Percentiles rank a stretch among this genome's conserved stretches.
Evolutionary conservation across 2,888 invertebrate genomes (phyloP).

Genomic region (Archaeoteleia sp.): DNA sequence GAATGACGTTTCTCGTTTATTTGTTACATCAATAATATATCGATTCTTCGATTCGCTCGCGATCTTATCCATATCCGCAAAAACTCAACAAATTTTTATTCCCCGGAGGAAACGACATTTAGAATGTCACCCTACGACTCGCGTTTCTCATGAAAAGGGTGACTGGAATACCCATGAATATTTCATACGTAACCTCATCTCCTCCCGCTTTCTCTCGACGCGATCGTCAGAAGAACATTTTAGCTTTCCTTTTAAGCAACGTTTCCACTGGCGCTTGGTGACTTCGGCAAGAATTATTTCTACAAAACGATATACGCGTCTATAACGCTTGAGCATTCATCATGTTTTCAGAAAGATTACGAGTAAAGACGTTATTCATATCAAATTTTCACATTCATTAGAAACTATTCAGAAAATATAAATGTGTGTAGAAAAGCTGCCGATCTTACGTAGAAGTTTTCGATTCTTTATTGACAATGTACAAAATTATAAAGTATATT

Average conservation of each 20-base stretch:
- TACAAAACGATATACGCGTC: slow-evolving; percentile 2
- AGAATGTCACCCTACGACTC: slow-evolving; percentile 16
- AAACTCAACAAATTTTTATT: slow-evolving; percentile 17
- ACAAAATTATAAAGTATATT: too few species aligned
- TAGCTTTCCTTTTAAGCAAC: slow-evolving; percentile 13
- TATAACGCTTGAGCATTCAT: not conserved
- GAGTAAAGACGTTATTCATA: too few species aligned
- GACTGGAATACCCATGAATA: slow-evolving; percentile 19
- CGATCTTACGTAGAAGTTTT: too few species aligned
- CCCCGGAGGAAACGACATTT: slow-evolving; percentile 20
- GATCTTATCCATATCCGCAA: not conserved
- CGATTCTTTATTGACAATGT: too few species aligned
- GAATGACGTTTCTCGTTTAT: too few species aligned
- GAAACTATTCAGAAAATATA: too few species aligned
- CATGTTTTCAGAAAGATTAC: not conserved
- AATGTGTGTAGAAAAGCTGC: too few species aligned
- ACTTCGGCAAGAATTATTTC: slow-evolving; percentile 3
- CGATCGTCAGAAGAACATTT: slow-evolving; percentile 15
- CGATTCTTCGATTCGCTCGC: not conserved
- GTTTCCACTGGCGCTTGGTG: slow-evolving; percentile 12
- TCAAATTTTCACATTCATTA: too few species aligned
- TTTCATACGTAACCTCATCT: slow-evolving; percentile 18
- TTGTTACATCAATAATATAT: not conserved
- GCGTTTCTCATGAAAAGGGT: slow-evolving; percentile 14
- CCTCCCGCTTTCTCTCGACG: slow-evolving; percentile 13